Percentiles rank a stretch among this genome's conserved stretches.
Conservation (phyloP, 1,140 invertebrate species). For the Helicorthomorpha holstii region DNA sequence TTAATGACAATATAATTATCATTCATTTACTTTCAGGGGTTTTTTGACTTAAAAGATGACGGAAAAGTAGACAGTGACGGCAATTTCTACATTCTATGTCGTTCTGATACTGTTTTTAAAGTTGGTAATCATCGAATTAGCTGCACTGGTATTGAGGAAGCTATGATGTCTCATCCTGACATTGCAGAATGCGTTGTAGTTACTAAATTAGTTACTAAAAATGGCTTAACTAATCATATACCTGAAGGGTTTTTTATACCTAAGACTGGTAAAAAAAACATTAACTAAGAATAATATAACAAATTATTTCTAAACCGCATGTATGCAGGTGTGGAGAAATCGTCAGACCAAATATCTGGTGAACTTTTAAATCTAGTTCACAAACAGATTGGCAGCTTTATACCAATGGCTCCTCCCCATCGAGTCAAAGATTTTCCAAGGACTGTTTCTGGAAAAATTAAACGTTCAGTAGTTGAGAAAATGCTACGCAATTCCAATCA, state of each 20-base stretch:
- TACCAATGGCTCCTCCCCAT: background rate
- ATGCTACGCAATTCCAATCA: background rate
- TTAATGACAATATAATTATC: no score
- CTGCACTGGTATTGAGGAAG: background rate
- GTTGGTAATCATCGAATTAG: background rate
- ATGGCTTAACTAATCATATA: background rate
- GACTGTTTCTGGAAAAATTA: background rate
- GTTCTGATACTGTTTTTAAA: background rate
- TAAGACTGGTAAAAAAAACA: background rate
- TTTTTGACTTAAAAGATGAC: background rate
- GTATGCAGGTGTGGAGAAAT: background rate
- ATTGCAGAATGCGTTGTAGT: background rate
- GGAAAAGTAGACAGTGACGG: background rate
- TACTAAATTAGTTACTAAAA: background rate
- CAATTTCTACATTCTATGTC: background rate
- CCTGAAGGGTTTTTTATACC: background rate
- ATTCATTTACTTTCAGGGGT: background rate
- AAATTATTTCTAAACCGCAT: background rate
- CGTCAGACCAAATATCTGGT: background rate
- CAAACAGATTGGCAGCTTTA: background rate
- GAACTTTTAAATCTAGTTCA: background rate
- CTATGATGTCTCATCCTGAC: background rate
- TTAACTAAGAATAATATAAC: no score
- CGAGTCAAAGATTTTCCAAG: background rate
- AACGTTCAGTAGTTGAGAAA: background rate